A percentile compares a stretch with the other conserved stretches of the same genome.
Evolutionary conservation across 1,140 invertebrate genomes (phyloP).

Genomic region (Drosophila hydei): DNA sequence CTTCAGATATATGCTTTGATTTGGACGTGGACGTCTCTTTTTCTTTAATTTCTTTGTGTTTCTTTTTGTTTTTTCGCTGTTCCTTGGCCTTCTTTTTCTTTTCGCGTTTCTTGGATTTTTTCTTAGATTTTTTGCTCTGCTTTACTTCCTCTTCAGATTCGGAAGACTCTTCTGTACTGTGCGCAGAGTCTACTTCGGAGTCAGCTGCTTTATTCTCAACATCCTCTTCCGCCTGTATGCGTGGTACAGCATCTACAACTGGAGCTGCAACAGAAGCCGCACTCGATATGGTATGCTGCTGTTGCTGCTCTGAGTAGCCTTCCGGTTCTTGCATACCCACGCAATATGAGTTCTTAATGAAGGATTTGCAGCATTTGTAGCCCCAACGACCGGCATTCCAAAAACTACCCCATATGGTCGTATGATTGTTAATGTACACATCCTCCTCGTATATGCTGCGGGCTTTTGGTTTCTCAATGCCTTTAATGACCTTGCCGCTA

Average conservation of each 20-base stretch:
- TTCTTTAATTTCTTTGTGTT: constrained; percentile 84
- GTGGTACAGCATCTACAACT: constrained; percentile 23
- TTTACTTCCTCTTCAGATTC: constrained; percentile 69
- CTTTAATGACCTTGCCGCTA: constrained; percentile 93
- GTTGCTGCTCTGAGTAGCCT: constrained; percentile 46
- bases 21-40: constrained; percentile 84
- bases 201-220: constrained; percentile 27
- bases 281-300: constrained; percentile 67
- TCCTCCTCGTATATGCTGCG: constrained; percentile 97
- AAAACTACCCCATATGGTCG: constrained; percentile 97
- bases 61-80: constrained; percentile 83
- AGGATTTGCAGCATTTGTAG: constrained; percentile 97
- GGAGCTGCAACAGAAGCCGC: constrained; percentile 10
- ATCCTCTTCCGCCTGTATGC: constrained; percentile 11
- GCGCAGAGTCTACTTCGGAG: constrained; percentile 75
- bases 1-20: constrained; percentile 87
- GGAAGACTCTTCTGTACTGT: constrained; percentile 58
- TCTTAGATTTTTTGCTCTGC: constrained; percentile 87
- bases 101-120: constrained; percentile 88
- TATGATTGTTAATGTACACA: constrained; percentile 96
- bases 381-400: constrained; percentile 97
- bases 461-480: constrained; percentile 93
- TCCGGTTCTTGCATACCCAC: constrained; percentile 84
- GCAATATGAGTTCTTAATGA: constrained; percentile 88
- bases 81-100: constrained; percentile 85